Base-by-base conservation (phyloP, 2,888 invertebrate species). In the Plusia festucae region DNA sequence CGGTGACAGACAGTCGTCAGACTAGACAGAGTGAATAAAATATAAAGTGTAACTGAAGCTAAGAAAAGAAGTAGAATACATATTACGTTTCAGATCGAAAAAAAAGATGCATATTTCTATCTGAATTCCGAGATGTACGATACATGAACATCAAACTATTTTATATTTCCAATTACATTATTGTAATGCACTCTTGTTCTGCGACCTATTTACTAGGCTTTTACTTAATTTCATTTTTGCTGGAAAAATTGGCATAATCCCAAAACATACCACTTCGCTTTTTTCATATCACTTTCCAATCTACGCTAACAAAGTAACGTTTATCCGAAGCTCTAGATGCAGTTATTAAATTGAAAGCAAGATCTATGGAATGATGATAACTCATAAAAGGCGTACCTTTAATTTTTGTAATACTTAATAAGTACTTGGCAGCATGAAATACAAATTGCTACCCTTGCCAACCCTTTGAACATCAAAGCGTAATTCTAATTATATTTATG, bases 401-500 rank as follows among this genome's bases (percentile, higher is more conserved):
- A 16, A 16, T n/a, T n/a, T n/a, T n/a, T n/a, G n/a, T n/a, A n/a
- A n/a, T n/a, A n/a, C n/a, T n/a, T n/a, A n/a, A n/a, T n/a, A n/a
- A n/a, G n/a, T n/a, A n/a, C n/a, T n/a, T n/a, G n/a, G n/a, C n/a
- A n/a, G n/a, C n/a, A n/a, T n/a, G n/a, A n/a, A n/a, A n/a, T n/a
- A n/a, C n/a, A n/a, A n/a, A n/a, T n/a, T n/a, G n/a, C n/a, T n/a
- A n/a, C n/a, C n/a, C n/a, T n/a, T n/a, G n/a, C 46, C 46, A 20
- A 18, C 20, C 46, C 46, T 49, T 18, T 49, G 18, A 20, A 49
- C 46, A 20, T 49, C 18, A 18, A 11, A 20, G 20, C 46, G 46
- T 49, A 49, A 49, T 49, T 49, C 20, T 49, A 49, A 49, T 49
- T 49, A 49, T 8, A 49, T 49, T 49, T 18, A 49, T 44, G 44